Conservation (phyloP, 2,888 invertebrate species). For the Vesta saturnalis region DNA sequence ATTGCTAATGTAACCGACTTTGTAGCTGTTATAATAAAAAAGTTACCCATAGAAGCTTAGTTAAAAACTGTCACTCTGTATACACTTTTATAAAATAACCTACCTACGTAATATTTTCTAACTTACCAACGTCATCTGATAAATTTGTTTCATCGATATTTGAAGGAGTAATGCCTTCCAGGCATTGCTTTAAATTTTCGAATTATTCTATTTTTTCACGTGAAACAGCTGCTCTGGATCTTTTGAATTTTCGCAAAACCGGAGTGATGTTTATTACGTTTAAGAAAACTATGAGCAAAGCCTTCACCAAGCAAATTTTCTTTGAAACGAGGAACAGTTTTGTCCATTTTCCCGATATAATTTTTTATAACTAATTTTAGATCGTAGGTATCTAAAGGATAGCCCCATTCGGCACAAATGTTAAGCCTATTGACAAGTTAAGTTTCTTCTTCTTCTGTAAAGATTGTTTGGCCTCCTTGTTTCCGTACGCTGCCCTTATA, state of each 20-base stretch:
- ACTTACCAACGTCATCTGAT: too few relatives aligned
- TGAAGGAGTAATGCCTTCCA: background rate
- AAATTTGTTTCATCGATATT: slow-evolving; percentile 53
- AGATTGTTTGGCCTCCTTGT: slow-evolving; percentile 10
- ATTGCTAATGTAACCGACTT: too few relatives aligned
- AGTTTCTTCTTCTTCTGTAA: background rate
- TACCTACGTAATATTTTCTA: too few relatives aligned
- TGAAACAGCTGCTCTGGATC: background rate
- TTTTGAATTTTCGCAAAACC: slow-evolving; percentile 10
- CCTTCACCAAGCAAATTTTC: slow-evolving; percentile 15
- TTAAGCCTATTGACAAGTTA: background rate
- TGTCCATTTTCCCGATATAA: slow-evolving; percentile 2
- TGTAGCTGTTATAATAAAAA: too few relatives aligned
- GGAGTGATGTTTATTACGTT: background rate
- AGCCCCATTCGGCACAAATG: slow-evolving; percentile 18
- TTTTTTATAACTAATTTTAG: slow-evolving; percentile 11
- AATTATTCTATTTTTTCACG: background rate
- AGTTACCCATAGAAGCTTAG: too few relatives aligned
- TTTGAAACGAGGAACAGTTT: slow-evolving; percentile 5
- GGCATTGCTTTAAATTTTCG: background rate
- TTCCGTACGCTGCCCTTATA: too few relatives aligned
- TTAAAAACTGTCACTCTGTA: too few relatives aligned
- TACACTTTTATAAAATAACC: too few relatives aligned
- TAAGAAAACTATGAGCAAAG: slow-evolving; percentile 12
- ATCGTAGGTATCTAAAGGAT: slow-evolving; percentile 11